Base-by-base conservation (phyloP, 2,797 vertebrate genomes). In the Takifugu ocellatus region DNA sequence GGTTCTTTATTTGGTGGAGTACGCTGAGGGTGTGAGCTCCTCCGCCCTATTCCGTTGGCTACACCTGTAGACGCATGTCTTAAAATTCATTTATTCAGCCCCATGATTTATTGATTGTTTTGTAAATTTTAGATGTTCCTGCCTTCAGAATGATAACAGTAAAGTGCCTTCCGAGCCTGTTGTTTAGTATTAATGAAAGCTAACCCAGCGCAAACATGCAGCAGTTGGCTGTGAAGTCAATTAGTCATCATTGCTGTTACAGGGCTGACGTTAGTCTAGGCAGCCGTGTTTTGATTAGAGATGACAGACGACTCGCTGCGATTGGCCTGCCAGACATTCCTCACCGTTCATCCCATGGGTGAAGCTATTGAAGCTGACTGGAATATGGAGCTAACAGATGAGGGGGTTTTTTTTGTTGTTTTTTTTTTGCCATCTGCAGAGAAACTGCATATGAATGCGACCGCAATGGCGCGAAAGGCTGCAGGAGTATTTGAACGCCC, bases 201-300 rank as follows among this genome's bases (percentile, higher is more conserved):
- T 52, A 79, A 66, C 74, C 72, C 75, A 9, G 72, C 71, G 66
- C 64, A 65, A 72, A 87, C 84, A 82, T 83, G 79, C 83, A 73
- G 78, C 76, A 78, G 73, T 84, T 82, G 79, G 74, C 82, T 78
- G 80, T 78, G 82, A 87, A 87, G 82, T 88, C 82, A 88, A 87
- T 88, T 87, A 90, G 87, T 84, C 75, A 68, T 86, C 75, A 82
- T 85, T 79, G 83, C 84, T 81, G 77, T 87, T 85, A 86, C 81
- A 82, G 85, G 80, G 68, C 75, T 86, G 87, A 87, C 87, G 86
- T 89, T 84, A 84, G 85, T 82, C 74, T 78, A 85, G 75, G 72
- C 84, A 86, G 82, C 74, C 80, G 70, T 87, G 84, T 85, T 87
- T 84, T 89, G 82, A 89, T 88, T 83, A 82, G 82, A 85, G 82